Conservation (phyloP, 2,113 vertebrate species). For the Myotis lucifugus region DNA sequence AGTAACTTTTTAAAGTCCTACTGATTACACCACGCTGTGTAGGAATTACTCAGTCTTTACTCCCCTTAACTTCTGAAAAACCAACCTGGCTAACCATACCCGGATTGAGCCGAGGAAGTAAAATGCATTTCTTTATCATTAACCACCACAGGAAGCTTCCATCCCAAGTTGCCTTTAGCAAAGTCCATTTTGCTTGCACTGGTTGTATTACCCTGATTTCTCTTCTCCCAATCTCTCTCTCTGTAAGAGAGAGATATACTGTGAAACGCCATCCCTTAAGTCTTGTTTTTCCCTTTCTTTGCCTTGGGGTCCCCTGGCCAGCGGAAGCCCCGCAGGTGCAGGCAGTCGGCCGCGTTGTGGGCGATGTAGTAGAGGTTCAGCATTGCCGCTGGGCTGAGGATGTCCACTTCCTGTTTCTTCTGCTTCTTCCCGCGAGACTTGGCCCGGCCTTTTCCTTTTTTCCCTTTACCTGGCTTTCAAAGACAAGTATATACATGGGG, state of each 20-base stretch:
- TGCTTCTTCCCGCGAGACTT: constrained; percentile 72
- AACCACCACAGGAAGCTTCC: not conserved
- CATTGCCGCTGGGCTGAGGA: constrained; percentile 89
- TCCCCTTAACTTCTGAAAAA: not conserved
- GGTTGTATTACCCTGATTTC: not conserved
- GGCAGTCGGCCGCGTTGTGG: constrained; percentile 89
- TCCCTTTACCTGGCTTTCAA: constrained; percentile 86
- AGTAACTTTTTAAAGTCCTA: not conserved
- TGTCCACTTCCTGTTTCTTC: constrained; percentile 84
- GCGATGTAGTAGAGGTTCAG: constrained; percentile 91
- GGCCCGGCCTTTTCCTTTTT: constrained; percentile 63
- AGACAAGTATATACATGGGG: not conserved
- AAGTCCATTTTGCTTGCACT: not conserved
- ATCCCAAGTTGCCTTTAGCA: not conserved
- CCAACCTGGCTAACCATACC: not conserved
- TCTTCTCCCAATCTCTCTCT: not conserved
- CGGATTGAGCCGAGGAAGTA: not conserved
- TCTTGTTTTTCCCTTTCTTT: constrained; percentile 79
- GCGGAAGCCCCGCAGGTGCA: constrained; percentile 87
- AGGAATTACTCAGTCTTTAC: not conserved
- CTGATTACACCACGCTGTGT: not conserved
- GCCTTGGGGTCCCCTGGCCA: constrained; percentile 87
- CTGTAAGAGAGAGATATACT: rapidly evolving
- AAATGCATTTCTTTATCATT: not conserved
- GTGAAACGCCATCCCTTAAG: not conserved